Percentiles rank a stretch among this genome's conserved stretches.
phyloP scores from a whole-genome alignment of 2,888 invertebrate species.

The Meta bourneti region DNA sequence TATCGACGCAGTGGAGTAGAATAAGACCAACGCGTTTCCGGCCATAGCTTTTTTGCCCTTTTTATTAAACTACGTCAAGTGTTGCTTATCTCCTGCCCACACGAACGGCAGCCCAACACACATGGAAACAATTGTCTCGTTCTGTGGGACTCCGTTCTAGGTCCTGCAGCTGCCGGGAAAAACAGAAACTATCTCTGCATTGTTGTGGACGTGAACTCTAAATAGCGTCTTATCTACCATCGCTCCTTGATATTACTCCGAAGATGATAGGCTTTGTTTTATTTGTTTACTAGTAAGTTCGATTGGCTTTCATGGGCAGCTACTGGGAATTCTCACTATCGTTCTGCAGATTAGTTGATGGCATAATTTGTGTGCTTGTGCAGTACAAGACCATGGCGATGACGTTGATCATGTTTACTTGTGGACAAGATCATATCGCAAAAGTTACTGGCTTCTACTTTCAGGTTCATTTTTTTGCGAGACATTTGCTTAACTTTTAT shows the following conservation, averaged over 20 bases:
- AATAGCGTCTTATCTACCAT: neutral
- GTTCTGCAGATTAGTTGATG: neutral
- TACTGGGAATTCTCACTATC: neutral
- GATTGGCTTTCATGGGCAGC: neutral
- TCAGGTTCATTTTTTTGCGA: too few relatives aligned
- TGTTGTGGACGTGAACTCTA: neutral
- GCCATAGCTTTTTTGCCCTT: neutral
- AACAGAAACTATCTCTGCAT: neutral
- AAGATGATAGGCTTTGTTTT: neutral
- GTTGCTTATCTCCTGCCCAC: slow-evolving; percentile 69
- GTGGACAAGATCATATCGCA: neutral
- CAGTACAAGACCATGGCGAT: neutral
- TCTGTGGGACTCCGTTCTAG: slow-evolving; percentile 12
- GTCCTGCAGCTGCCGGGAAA: slow-evolving; percentile 37
- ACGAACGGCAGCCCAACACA: slow-evolving; percentile 17
- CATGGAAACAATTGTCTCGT: slow-evolving; percentile 9
- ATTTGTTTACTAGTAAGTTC: neutral
- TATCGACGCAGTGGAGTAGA: neutral
- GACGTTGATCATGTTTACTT: neutral
- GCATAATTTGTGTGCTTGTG: neutral
- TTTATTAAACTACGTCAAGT: slow-evolving; percentile 41
- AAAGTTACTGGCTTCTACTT: neutral
- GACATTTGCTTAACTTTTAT: too few relatives aligned
- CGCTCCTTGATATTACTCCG: neutral
- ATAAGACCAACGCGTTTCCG: slow-evolving; percentile 29